A percentile compares a stretch with the other conserved stretches of the same genome.
Conservation (phyloP, 2,888 invertebrate species). For the Patella pellucida region DNA sequence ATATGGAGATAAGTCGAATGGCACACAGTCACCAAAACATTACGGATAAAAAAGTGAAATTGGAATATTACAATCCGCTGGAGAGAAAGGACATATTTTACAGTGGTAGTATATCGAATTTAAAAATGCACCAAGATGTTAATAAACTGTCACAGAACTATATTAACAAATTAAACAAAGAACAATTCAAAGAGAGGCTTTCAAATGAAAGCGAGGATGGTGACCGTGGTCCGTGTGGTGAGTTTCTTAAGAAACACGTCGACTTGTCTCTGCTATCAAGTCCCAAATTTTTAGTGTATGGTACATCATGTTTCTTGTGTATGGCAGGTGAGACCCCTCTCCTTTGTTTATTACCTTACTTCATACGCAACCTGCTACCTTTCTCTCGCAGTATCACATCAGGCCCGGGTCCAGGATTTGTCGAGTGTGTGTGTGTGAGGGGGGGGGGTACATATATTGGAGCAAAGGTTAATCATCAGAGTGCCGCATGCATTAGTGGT, state of each 20-base stretch:
- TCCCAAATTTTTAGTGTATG: constrained; percentile 79
- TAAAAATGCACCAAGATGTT: constrained; percentile 92
- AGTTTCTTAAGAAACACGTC: constrained; percentile 67
- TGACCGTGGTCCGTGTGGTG: too few relatives aligned
- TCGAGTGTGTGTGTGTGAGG: too few relatives aligned
- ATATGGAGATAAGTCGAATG: constrained; percentile 32
- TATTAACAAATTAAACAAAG: too few relatives aligned
- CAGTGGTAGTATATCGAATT: constrained; percentile 91
- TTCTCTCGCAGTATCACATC: too few relatives aligned
- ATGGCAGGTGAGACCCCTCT: constrained; percentile 61
- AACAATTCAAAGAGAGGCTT: too few relatives aligned
- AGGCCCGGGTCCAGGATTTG: too few relatives aligned
- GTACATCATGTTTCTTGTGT: constrained; percentile 61
- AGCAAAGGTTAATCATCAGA: too few relatives aligned
- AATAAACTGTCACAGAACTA: constrained; percentile 19
- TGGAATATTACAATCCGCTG: constrained; percentile 75
- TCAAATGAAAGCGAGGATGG: too few relatives aligned
- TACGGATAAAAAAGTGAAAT: background rate
- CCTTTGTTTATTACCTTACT: too few relatives aligned
- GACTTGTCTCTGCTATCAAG: constrained; percentile 88
- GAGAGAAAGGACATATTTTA: constrained; percentile 97
- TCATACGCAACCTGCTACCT: too few relatives aligned
- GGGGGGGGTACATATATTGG: too few relatives aligned
- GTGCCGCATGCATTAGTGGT: too few relatives aligned
- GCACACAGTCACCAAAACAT: constrained; percentile 43